Evolutionary conservation across 2,888 invertebrate genomes (phyloP).

Genomic region (Cyclophora punctaria): DNA sequence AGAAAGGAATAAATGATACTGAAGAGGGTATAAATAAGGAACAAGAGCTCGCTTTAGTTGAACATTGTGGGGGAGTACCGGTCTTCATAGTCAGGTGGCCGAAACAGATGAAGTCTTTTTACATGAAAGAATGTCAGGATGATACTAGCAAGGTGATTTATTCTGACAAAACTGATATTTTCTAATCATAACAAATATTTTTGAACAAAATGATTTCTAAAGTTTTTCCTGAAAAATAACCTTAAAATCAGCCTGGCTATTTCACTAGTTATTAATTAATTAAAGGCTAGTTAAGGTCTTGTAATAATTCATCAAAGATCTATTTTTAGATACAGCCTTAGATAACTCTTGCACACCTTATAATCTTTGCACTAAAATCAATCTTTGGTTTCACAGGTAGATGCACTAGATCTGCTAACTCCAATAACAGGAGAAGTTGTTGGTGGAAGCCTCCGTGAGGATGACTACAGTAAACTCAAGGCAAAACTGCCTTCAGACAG

Average conservation of each 20-base stretch:
- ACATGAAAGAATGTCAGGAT: constrained; percentile 83
- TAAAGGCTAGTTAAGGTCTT: too few relatives aligned
- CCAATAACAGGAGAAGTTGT: constrained; percentile 94
- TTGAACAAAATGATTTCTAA: too few relatives aligned
- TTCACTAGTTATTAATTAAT: too few relatives aligned
- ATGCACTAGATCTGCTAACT: constrained; percentile 90
- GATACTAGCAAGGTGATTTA: constrained; percentile 75
- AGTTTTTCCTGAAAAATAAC: too few relatives aligned
- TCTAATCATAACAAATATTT: too few relatives aligned
- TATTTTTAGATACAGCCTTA: too few relatives aligned
- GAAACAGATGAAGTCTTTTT: constrained; percentile 92
- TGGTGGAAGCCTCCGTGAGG: constrained; percentile 96
- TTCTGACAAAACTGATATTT: too few relatives aligned
- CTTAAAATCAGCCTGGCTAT: too few relatives aligned
- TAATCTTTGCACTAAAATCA: not conserved
- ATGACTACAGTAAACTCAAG: constrained; percentile 78
- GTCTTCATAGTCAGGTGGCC: constrained; percentile 96
- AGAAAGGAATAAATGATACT: constrained; percentile 65
- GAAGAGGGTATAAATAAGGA: constrained; percentile 87
- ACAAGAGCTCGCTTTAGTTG: constrained; percentile 90
- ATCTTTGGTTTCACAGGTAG: constrained; percentile 68
- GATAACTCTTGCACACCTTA: not conserved
- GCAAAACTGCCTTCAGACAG: constrained; percentile 75
- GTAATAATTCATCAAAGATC: too few relatives aligned
- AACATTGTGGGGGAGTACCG: constrained; percentile 81